A percentile compares a stretch with the other conserved stretches of the same genome.
These are phyloP conservation scores for Clistopyga incitator DNA, from an alignment of 2,888 invertebrate species.

Conservation along the genomic window DNA sequence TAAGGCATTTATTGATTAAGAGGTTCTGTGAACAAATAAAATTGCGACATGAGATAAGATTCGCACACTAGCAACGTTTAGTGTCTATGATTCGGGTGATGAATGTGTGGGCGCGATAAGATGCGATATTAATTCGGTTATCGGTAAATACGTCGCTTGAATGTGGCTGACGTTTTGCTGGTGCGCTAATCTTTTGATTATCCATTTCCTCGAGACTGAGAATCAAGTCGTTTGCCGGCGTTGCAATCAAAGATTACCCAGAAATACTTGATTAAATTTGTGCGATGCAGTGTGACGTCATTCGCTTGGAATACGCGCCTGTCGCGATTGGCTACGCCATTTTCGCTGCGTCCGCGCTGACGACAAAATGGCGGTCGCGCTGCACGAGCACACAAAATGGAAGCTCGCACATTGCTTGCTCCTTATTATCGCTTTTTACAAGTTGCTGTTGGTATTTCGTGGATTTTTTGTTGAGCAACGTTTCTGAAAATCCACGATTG, in stretches of 20 bases:
- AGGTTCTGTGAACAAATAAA: conserved; percentile 3
- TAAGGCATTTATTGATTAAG: neutral
- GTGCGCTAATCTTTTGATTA: too few species aligned
- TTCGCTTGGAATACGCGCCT: neutral
- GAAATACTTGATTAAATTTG: neutral
- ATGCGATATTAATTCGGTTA: conserved; percentile 7
- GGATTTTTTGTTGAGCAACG: too few species aligned
- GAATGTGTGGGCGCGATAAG: neutral
- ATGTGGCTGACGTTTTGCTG: neutral
- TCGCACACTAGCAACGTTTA: neutral
- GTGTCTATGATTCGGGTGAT: neutral
- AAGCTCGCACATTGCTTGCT: too few species aligned
- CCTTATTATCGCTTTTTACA: too few species aligned
- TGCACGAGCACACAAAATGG: too few species aligned
- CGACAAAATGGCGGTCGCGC: neutral
- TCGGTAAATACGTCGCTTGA: neutral
- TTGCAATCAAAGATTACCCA: neutral
- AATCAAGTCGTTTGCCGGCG: neutral
- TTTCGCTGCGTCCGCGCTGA: neutral
- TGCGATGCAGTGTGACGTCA: neutral
- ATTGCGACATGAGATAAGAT: conserved; percentile 6
- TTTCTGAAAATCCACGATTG: too few species aligned
- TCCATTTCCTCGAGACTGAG: neutral
- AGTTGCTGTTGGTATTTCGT: too few species aligned
- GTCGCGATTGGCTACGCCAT: too few species aligned